Evolutionary conservation across 2,797 vertebrate genomes (phyloP).

Genomic region (Emydoidea blandingii): DNA sequence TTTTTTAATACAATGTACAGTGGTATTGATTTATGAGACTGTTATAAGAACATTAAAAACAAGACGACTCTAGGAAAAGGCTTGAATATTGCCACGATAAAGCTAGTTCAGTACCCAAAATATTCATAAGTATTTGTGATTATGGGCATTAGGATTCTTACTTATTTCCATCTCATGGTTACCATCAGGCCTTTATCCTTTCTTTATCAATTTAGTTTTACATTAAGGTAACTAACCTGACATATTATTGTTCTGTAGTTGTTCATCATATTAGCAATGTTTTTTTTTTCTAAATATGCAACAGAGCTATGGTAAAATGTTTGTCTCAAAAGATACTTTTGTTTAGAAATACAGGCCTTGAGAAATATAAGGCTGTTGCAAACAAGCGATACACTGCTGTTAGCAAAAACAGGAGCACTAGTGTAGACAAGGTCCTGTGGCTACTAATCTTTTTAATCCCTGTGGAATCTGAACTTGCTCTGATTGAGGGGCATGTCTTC

Average conservation of each 20-base stretch:
- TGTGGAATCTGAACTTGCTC: too few species aligned
- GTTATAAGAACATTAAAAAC: not conserved
- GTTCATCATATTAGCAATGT: not conserved
- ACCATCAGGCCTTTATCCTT: not conserved
- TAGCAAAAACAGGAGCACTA: too few species aligned
- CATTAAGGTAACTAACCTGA: not conserved
- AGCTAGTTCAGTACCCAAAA: not conserved
- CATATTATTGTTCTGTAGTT: not conserved
- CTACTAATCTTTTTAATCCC: too few species aligned
- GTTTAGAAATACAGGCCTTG: not conserved
- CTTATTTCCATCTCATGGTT: not conserved
- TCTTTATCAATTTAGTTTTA: not conserved
- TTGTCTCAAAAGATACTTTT: not conserved
- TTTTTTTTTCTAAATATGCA: not conserved
- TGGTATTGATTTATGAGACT: not conserved
- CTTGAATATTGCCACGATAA: not conserved
- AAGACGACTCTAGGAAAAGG: not conserved
- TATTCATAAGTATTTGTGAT: not conserved
- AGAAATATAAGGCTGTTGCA: too few species aligned
- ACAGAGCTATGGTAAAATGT: not conserved
- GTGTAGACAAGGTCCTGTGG: too few species aligned
- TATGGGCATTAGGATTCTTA: not conserved
- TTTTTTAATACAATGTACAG: not conserved
- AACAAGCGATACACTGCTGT: not conserved
- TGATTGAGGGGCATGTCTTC: too few species aligned